phyloP scores from a whole-genome alignment of 2,888 invertebrate species.

The Drosophila paramelanica region DNA sequence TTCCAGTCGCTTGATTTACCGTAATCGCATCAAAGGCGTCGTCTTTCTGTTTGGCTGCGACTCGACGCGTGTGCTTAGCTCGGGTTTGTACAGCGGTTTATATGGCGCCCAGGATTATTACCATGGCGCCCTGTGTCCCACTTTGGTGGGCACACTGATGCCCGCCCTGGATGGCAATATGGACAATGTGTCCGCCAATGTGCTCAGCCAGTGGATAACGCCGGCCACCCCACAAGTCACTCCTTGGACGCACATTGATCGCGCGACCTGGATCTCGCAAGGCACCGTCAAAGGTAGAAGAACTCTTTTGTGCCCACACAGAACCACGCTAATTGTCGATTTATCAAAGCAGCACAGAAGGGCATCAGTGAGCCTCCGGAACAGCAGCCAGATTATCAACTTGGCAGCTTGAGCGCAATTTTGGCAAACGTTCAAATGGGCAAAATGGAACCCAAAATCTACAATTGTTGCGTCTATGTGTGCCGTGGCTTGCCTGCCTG shows the following conservation, averaged over 20 bases:
- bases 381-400: conserved; percentile 58
- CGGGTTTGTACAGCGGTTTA: conserved; percentile 85
- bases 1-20: conserved; percentile 86
- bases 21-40: conserved; percentile 86
- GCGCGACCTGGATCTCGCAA: conserved; percentile 84
- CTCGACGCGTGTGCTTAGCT: conserved; percentile 84
- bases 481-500: conserved; percentile 81
- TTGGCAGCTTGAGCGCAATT: conserved; percentile 75
- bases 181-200: conserved; percentile 85
- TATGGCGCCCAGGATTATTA: conserved; percentile 86
- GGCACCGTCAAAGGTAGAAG: conserved; percentile 74
- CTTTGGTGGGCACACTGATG: conserved; percentile 86
- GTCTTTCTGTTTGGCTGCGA: conserved; percentile 89
- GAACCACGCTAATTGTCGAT: neutral
- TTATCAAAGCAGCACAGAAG: conserved; percentile 12
- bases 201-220: conserved; percentile 86
- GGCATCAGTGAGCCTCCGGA: conserved; percentile 16
- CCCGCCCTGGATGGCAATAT: conserved; percentile 86
- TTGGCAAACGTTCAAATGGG: conserved; percentile 74
- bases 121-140: conserved; percentile 85
- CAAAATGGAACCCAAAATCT: conserved; percentile 64
- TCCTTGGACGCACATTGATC: conserved; percentile 86
- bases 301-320: neutral
- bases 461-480: conserved; percentile 80
- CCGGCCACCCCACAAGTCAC: conserved; percentile 74